Conservation (phyloP, 1,140 invertebrate species). For the Neodiprion pinetum region DNA sequence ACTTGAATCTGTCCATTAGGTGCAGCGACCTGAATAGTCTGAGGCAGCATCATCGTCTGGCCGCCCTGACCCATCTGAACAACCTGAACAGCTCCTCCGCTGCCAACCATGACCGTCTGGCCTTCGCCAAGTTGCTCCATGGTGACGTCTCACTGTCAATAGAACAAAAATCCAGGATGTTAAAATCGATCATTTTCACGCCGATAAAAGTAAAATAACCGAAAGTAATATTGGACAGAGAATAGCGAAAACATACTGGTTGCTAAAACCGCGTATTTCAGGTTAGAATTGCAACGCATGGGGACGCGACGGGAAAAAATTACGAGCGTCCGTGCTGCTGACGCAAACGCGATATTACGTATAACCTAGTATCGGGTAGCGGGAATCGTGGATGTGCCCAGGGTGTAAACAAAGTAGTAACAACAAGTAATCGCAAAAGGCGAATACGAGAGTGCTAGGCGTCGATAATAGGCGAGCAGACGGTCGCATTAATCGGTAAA, state of each 20-base stretch:
- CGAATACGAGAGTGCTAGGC: neutral
- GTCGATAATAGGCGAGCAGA: neutral
- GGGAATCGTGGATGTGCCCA: too few species aligned
- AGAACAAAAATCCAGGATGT: neutral
- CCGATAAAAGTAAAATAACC: neutral
- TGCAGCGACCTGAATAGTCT: slow-evolving; percentile 70
- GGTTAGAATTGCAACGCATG: neutral
- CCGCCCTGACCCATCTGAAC: slow-evolving; percentile 62
- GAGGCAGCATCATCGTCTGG: slow-evolving; percentile 63
- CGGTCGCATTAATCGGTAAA: too few species aligned
- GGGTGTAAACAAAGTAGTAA: too few species aligned
- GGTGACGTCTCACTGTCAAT: neutral
- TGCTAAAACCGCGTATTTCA: neutral
- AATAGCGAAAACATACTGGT: neutral
- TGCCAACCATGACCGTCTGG: slow-evolving; percentile 59
- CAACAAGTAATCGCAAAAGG: too few species aligned
- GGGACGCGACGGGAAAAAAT: neutral
- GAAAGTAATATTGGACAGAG: neutral
- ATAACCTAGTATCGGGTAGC: too few species aligned
- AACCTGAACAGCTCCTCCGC: slow-evolving; percentile 59
- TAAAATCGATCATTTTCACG: neutral
- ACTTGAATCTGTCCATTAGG: slow-evolving; percentile 71
- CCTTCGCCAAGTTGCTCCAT: slow-evolving; percentile 62
- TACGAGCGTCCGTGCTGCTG: neutral
- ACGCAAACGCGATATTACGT: neutral